A percentile compares a stretch with the other conserved stretches of the same genome.
Conservation (phyloP, 2,888 invertebrate genomes). For the Ctena decussata region DNA sequence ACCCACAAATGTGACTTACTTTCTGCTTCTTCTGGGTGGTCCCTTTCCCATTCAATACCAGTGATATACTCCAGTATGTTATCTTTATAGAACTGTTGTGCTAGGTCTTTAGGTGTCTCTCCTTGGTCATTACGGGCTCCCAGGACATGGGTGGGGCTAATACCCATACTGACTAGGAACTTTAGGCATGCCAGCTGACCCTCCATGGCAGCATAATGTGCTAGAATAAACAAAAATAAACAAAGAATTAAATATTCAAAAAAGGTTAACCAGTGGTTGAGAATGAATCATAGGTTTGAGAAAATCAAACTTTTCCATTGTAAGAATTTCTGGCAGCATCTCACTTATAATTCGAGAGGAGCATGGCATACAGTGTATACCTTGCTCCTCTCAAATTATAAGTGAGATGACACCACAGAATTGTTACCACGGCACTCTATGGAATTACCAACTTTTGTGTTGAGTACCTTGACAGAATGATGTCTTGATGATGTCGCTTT, state of each 20-base stretch:
- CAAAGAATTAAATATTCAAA: background rate
- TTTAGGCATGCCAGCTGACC: slow-evolving; percentile 86
- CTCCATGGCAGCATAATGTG: slow-evolving; percentile 86
- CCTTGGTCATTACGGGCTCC: slow-evolving; percentile 87
- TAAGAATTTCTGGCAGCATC: no score
- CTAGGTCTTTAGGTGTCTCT: slow-evolving; percentile 86
- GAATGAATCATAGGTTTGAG: no score
- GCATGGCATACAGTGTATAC: no score
- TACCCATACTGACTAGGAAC: slow-evolving; percentile 84
- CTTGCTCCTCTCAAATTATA: no score
- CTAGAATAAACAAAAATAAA: slow-evolving; percentile 69
- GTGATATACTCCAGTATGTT: slow-evolving; percentile 86
- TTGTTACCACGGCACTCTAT: no score
- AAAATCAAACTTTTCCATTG: no score
- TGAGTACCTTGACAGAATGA: no score
- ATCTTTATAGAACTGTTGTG: slow-evolving; percentile 87
- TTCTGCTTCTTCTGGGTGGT: slow-evolving; percentile 86
- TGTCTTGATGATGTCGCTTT: no score
- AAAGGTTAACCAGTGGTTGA: no score
- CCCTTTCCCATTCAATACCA: slow-evolving; percentile 86
- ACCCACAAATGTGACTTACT: slow-evolving; percentile 78
- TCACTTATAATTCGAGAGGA: no score
- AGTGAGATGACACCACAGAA: no score
- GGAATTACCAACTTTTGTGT: no score
- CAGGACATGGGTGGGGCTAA: slow-evolving; percentile 81